Evolutionary conservation across 2,797 vertebrate genomes (phyloP).

Genomic region (Pseudochaenichthys georgianus): DNA sequence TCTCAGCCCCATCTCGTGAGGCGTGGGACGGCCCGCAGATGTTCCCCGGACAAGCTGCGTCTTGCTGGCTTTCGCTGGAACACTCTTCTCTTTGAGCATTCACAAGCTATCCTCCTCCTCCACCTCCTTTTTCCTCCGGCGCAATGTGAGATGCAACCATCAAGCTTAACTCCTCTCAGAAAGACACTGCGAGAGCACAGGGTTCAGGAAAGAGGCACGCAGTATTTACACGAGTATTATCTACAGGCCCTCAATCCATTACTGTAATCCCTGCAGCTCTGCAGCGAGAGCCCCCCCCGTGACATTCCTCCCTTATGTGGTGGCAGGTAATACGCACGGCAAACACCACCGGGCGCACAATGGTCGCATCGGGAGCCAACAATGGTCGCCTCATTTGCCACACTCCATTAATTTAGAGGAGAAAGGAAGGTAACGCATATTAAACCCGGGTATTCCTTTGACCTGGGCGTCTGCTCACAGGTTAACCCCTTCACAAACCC

Average conservation of each 20-base stretch:
- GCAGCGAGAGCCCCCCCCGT: slow-evolving; percentile 65
- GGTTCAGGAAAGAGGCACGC: slow-evolving; percentile 84
- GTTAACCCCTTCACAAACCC: too few relatives aligned
- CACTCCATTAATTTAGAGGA: slow-evolving; percentile 64
- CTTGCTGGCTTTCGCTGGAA: slow-evolving; percentile 95
- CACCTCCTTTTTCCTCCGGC: slow-evolving; percentile 82
- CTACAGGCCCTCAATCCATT: slow-evolving; percentile 84
- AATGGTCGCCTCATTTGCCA: slow-evolving; percentile 58
- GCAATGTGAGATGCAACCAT: slow-evolving; percentile 84
- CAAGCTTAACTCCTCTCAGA: slow-evolving; percentile 82
- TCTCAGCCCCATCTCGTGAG: slow-evolving; percentile 93
- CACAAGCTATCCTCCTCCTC: slow-evolving; percentile 42
- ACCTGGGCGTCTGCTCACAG: slow-evolving; percentile 6
- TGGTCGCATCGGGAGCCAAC: slow-evolving; percentile 51
- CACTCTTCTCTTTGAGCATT: slow-evolving; percentile 94
- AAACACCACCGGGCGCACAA: slow-evolving; percentile 73
- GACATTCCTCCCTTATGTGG: slow-evolving; percentile 73
- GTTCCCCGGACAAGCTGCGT: slow-evolving; percentile 93
- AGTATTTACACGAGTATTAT: slow-evolving; percentile 86
- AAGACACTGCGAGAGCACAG: slow-evolving; percentile 79
- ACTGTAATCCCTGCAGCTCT: slow-evolving; percentile 82
- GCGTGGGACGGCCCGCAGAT: slow-evolving; percentile 97
- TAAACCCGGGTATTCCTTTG: slow-evolving; percentile 28
- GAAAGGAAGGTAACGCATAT: slow-evolving; percentile 51
- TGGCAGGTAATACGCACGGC: slow-evolving; percentile 69